Evolutionary conservation across 2,797 vertebrate species (phyloP), one percentile per base, ranked within the genome.

Genomic region (Argya squamiceps): DNA sequence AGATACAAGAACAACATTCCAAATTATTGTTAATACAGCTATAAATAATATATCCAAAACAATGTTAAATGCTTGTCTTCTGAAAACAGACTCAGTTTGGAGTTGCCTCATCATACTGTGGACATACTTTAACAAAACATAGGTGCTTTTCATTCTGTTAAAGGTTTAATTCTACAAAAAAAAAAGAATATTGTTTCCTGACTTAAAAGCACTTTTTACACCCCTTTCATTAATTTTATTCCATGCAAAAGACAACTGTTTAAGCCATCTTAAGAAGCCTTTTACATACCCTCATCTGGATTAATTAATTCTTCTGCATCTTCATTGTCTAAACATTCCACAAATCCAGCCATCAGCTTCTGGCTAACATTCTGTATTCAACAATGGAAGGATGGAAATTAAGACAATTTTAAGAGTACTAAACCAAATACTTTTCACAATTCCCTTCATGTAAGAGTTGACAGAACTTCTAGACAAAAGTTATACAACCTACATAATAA

Each of bases 261-360:
- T 21, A 55, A 89, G 30, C 10, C 6, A 50, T 64, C 91, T 82
- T 60, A 68, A 86, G 65, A 96, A 88, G 36, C 19, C 27, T 83
- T 94, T 73, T 46, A 69, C 98, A 97, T 96, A 99, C 99, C 99
- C n/a, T 99, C 99, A 89, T 96, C 98, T 23, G 98, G 98, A 93
- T 98, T 98, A n/a, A 98, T 93, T 96, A 98, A 98, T 95, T 99
- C 99, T 96, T 99, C 99, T 58, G 99, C 98, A 78, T 99, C 99
- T 94, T 99, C 99, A 70, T 98, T 99, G 96, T 99, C 99, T 97
- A 99, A 97, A 97, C 99, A 99, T 93, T 99, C 99, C 89, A 99
- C 99, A 96, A 99, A 99, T 26, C 99, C 99, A 77, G 99, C 98
- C 99, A 99, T 99, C 76, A 99, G 97, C 95, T 99, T 99, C 84